Base-by-base conservation (phyloP, 2,797 vertebrate species). In the Holocentrus rufus region DNA sequence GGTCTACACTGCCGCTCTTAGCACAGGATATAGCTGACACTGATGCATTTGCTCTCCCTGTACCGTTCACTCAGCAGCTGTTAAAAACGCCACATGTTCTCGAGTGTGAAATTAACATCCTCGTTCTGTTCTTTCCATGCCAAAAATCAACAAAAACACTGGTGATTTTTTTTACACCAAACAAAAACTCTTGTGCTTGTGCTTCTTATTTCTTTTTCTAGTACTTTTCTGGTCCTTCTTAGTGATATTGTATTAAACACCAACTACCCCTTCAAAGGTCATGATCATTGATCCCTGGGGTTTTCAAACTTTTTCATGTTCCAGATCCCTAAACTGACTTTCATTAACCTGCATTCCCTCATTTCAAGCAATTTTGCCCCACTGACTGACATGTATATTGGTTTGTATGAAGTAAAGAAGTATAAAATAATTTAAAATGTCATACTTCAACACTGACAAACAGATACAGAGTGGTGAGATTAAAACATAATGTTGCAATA, bases 21-120 rank as follows among this genome's bases (percentile, higher is more conserved):
- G 87, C 73, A 86, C 91, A 92, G 91, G 92, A 93, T 92, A 87
- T 88, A 88, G 89, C 88, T 84, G 87, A 84, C 61, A 71, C 66
- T 71, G 83, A 79, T 89, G 88, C 86, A 83, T 91, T 83, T 87
- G 75, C 82, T 62, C 74, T 86, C 80, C 83, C 66, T 64, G 63
- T 77, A 64, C 67, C 31, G 53, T 83, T 85, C 77, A 62, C 77
- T 82, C 59, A 64, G 79, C 72, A 64, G 91, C 92, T 83, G 80
- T 90, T 87, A 89, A 88, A 88, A 85, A 84, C 74, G 67, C 46
- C 82, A 88, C 65, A 52, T 84, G 83, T 84, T 84, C 76, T 90
- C 78, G 77, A 77, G 74, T 77, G 63, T 81, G 85, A 85, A 69
- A 50, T 84, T 78, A 88, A 85, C 82, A 74, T 81, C 70, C 81